Percentiles rank a stretch among this genome's conserved stretches.
These are phyloP conservation scores for Cynodonichthys magdalenae DNA, from an alignment of 2,797 vertebrate species.

Conservation along the genomic window DNA sequence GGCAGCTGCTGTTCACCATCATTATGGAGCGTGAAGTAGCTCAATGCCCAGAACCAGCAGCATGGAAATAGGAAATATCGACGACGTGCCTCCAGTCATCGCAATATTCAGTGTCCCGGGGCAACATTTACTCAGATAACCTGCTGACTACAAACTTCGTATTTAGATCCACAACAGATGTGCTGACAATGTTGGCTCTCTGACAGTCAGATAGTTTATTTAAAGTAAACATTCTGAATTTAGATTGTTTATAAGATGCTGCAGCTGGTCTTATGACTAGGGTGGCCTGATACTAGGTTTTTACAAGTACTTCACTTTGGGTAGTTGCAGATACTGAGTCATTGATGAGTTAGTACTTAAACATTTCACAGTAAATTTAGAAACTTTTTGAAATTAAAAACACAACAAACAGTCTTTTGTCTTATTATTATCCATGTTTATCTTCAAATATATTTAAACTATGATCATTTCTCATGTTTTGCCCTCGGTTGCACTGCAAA, in stretches of 20 bases:
- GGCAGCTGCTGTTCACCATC: too few species aligned
- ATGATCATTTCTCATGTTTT: too few species aligned
- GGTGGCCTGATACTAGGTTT: background rate
- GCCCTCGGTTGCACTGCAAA: too few species aligned
- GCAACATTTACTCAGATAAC: constrained; percentile 18
- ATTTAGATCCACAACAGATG: constrained; percentile 4
- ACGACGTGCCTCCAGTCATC: constrained; percentile 19
- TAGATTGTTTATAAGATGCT: constrained; percentile 11
- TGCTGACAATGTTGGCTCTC: constrained; percentile 20
- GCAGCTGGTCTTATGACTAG: background rate
- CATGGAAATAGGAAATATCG: constrained; percentile 5
- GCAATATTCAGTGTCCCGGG: constrained; percentile 5
- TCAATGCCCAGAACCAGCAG: constrained; percentile 18
- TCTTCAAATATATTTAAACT: too few species aligned
- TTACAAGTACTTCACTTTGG: too few species aligned
- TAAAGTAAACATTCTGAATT: constrained; percentile 22
- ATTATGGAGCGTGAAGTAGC: constrained; percentile 14
- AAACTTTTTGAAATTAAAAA: too few species aligned
- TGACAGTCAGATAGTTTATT: constrained; percentile 17
- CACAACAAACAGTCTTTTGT: too few species aligned
- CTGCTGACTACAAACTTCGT: background rate
- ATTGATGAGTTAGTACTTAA: too few species aligned
- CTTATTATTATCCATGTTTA: too few species aligned
- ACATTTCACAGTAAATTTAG: too few species aligned
- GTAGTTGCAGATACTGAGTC: too few species aligned